Base-by-base conservation (phyloP, 2,113 vertebrate genomes). In the Himantopus leucocephalus region DNA sequence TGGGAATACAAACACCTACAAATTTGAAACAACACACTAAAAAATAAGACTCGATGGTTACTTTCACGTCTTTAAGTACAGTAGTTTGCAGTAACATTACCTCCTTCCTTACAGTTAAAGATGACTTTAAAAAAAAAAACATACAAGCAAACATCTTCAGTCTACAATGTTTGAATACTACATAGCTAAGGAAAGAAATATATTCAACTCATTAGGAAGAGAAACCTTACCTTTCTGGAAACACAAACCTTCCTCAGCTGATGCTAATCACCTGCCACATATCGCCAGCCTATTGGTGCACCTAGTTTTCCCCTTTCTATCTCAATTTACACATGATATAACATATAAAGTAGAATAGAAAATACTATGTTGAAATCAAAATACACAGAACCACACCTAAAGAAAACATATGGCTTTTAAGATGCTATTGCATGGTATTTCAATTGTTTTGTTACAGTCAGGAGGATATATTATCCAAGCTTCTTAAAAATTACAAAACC, bases 151-250 rank as follows among this genome's bases (percentile, higher is more conserved):
- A 48, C 8, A 50, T 6, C 73, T 68, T 58, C 11, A 34, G 72
- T 29, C 32, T 52, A 8, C 10, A 32, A 11, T 9, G 26, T 8
- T 9, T 35, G 45, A 74, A 14, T n/a, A 26, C 34, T 6, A 23
- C 5, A 35, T 30, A 60, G 39, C 35, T 55, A 27, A 22, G 53
- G 39, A 37, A 73, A 50, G 23, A 76, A 83, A 89, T 15, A 32
- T 4, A 88, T 60, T 71, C 70, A 80, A 21, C 26, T 64, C 53
- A 48, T 23, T 4, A 73, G 74, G 60, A 92, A 66, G 7, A 62
- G 68, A 91, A 91, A 96, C 48, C 32, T 86, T 47, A 71, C 39
- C 85, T 22, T 71, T 23, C 73, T 91, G 81, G 91, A 94, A 97
- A 96, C 60, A 68, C 52, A 85, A 71, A 18, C 94, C 30, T 27